Evolutionary conservation across 2,797 vertebrate species (phyloP).

Genomic region (Paedocypris micromegethes): DNA sequence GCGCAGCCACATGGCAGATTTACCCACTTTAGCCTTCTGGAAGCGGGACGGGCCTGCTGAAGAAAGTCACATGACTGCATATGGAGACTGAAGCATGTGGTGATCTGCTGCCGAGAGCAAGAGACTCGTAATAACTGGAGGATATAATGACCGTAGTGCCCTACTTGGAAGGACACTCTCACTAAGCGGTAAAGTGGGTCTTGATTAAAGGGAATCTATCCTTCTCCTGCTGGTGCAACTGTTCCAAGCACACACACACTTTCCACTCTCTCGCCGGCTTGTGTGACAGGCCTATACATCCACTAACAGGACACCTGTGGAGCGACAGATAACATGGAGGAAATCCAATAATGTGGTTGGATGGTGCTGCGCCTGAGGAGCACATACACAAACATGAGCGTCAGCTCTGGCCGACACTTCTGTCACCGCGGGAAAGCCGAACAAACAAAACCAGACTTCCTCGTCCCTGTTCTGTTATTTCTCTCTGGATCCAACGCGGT

Average conservation of each 20-base stretch:
- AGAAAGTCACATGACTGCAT: conserved; percentile 3
- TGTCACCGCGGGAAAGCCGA: conserved; percentile 21
- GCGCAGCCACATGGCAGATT: conserved; percentile 11
- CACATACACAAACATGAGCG: not conserved
- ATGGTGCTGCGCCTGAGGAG: conserved; percentile 13
- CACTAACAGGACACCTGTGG: conserved; percentile 30
- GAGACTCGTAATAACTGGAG: conserved; percentile 26
- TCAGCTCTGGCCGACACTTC: not conserved
- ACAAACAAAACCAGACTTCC: conserved; percentile 34
- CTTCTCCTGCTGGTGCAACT: conserved; percentile 18
- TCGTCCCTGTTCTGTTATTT: conserved; percentile 30
- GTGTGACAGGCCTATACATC: conserved; percentile 38
- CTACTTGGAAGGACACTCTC: conserved; percentile 32
- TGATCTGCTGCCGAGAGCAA: conserved; percentile 9
- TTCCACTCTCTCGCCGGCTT: conserved; percentile 12
- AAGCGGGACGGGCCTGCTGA: not conserved
- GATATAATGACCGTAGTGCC: conserved; percentile 29
- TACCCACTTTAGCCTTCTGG: not conserved
- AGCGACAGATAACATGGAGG: conserved; percentile 22
- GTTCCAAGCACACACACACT: conserved; percentile 25
- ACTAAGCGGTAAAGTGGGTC: conserved; percentile 11
- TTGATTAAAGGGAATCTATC: conserved; percentile 39
- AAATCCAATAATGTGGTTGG: conserved; percentile 24
- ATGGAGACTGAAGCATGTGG: conserved; percentile 6
- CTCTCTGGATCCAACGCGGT: conserved; percentile 35